Base-by-base conservation (phyloP, 2,113 vertebrate species). In the Arizona elegans region DNA sequence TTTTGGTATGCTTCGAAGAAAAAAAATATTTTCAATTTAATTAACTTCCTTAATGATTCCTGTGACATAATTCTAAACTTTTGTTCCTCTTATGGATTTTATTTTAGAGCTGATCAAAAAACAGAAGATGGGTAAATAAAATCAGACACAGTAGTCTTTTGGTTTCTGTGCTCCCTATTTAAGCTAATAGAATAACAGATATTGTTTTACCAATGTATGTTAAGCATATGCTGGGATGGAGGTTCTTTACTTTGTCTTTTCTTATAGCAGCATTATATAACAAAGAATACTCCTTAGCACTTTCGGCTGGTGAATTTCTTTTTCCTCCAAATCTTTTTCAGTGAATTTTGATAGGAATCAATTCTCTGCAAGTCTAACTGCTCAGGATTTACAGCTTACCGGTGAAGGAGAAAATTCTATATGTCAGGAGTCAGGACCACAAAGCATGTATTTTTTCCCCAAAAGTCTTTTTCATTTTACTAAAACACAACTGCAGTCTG, bases 291-390 rank as follows among this genome's bases (percentile, higher is more conserved):
- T 70, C 54, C 59, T 53, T 54, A 59, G 0, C 8, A 53, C 10
- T 0, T 3, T 93, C 53, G 58, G 43, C 2, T 8, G 24, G 5
- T 86, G 8, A 38, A 7, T 19, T 81, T 81, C n/a, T 81, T 19
- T 8, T 47, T 47, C 5, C 47, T 7, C 47, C 17, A 91, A 43
- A 47, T 88, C 19, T 23, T 65, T 88, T 65, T 86, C 47, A 91
- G 15, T 50, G 4, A 7, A 47, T 87, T 86, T 52, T 87, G 91
- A 92, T 75, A 91, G 50, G 19, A 81, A 70, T 91, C 65, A 92
- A 52, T 50, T 62, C 38, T 52, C 85, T 33, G 38, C 26, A 23
- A 87, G 43, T 62, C 50, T 12, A 23, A 85, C 24, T 21, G 4
- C 54, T 21, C 54, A 86, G 3, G 38, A 47, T 58, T 23, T 91